phyloP scores from a whole-genome alignment of 2,888 invertebrate species.

The Rotaria macrura region DNA sequence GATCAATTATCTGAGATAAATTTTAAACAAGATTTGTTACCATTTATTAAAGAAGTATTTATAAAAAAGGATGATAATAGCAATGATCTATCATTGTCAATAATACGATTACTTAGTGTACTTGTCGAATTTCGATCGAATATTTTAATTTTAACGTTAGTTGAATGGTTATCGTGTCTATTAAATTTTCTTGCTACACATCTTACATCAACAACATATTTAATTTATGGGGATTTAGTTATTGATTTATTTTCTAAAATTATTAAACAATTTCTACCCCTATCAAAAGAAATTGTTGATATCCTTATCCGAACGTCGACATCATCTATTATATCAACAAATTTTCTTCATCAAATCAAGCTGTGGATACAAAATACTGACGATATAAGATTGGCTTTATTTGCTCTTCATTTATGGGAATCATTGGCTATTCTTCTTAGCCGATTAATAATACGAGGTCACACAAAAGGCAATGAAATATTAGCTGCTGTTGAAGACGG shows the following conservation, averaged over 20 bases:
- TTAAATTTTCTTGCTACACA: background rate
- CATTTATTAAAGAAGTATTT: conserved; percentile 8
- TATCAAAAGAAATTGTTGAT: background rate
- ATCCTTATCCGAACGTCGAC: background rate
- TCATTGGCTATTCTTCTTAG: background rate
- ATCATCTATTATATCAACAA: background rate
- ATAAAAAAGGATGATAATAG: background rate
- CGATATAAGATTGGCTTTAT: background rate
- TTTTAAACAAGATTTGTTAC: background rate
- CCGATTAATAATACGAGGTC: background rate
- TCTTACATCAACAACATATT: background rate
- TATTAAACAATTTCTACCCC: background rate
- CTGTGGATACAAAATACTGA: background rate
- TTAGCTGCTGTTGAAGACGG: background rate
- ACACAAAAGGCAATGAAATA: background rate
- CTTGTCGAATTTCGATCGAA: background rate
- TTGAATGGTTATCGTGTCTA: background rate
- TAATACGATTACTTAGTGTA: background rate
- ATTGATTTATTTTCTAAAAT: background rate
- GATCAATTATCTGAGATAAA: background rate
- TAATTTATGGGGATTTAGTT: background rate
- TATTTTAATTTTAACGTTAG: background rate
- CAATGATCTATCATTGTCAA: background rate
- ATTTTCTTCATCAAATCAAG: background rate
- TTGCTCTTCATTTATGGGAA: background rate